Conservation (phyloP, 2,113 vertebrate genomes). For the Tympanuchus pallidicinctus region DNA sequence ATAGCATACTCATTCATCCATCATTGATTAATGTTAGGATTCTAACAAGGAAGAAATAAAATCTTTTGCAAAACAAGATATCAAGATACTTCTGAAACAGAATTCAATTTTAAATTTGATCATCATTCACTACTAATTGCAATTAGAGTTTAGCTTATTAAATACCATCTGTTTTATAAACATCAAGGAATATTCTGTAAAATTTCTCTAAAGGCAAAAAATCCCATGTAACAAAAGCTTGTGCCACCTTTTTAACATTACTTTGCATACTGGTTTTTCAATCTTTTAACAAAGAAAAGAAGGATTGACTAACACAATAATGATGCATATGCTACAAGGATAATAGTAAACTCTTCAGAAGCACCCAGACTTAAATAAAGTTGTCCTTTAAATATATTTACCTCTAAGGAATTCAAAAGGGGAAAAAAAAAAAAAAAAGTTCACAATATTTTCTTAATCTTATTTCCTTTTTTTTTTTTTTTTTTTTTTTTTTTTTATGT, state of each 20-base stretch:
- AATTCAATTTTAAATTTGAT: slow-evolving; percentile 76
- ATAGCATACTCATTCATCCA: not conserved
- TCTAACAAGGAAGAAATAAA: slow-evolving; percentile 55
- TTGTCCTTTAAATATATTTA: not conserved
- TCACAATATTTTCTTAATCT: not conserved
- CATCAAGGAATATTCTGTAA: slow-evolving; percentile 52
- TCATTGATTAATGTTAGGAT: slow-evolving; percentile 49
- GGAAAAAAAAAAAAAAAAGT: not conserved
- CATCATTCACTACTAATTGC: slow-evolving; percentile 68
- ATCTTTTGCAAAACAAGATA: slow-evolving; percentile 59
- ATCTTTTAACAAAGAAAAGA: slow-evolving; percentile 59
- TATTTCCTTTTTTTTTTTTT: not conserved
- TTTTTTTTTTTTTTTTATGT: not conserved
- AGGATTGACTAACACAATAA: slow-evolving; percentile 19
- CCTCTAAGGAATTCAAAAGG: not conserved
- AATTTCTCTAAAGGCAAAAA: slow-evolving; percentile 41
- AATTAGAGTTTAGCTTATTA: slow-evolving; percentile 69
- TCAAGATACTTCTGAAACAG: slow-evolving; percentile 62
- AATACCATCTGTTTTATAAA: slow-evolving; percentile 70
- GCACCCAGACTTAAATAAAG: not conserved
- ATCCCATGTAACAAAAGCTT: not conserved
- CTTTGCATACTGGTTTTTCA: slow-evolving; percentile 55
- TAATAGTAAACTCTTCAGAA: not conserved
- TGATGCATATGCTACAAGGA: not conserved
- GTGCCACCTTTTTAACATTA: slow-evolving; percentile 48